Base-by-base conservation (phyloP, 2,797 vertebrate species). In the Otolemur crassicaudatus region DNA sequence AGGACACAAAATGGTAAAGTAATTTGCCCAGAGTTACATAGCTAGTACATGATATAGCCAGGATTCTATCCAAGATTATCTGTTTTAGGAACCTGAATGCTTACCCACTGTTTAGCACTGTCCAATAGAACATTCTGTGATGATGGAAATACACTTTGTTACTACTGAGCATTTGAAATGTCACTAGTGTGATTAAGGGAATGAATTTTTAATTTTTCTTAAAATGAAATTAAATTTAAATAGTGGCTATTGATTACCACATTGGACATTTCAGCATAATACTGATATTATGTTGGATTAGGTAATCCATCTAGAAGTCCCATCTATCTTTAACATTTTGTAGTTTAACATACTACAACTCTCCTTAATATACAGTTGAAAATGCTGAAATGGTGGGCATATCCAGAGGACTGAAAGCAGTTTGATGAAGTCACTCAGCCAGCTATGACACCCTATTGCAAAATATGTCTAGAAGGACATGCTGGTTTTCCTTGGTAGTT, bases 181-280 rank as follows among this genome's bases (percentile, higher is more conserved):
- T 92, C n/a, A 69, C 43, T 63, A 56, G 16, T 76, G 40, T 81
- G 58, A 91, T 79, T 43, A 67, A 70, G 31, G 17, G 94, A 79
- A 27, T 60, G 25, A 77, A 61, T 73, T 85, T 95, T 85, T 56
- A 53, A 58, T 94, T 97, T 85, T 58, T 25, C 63, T 77, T 77
- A 60, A 80, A 80, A 22, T 92, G 25, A 87, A 67, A 69, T 29
- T 53, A 43, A 40, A 81, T 85, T 84, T 77, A 87, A 90, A 43
- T 77, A 75, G 37, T 67, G 27, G 22, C 43, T 75, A 29, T 5
- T 76, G 85, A 61, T 29, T 49, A n/a, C 16, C 6, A 0, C 14
- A 19, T 27, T 87, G 29, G 4, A 70, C 25, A 34, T 2, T 7
- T 8, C 22, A 43, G 63, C 49, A 29, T 0, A 0, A 20, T 58